These are phyloP conservation scores for Merluccius polli DNA, from an alignment of 2,797 vertebrate genomes.

Conservation along the genomic window DNA sequence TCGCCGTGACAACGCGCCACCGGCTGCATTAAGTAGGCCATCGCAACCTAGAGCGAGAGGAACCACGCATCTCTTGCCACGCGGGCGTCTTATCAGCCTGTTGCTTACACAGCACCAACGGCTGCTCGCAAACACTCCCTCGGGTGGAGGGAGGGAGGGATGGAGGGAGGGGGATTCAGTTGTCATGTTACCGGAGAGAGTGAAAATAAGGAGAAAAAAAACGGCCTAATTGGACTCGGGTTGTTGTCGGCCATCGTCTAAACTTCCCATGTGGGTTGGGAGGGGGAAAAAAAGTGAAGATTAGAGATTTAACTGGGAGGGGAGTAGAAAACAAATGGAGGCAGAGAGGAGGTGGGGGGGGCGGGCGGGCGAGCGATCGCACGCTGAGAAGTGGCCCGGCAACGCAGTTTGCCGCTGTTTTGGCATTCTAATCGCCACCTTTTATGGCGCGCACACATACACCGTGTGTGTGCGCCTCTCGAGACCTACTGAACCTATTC, in stretches of 20 bases:
- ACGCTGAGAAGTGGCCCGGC: too few relatives aligned
- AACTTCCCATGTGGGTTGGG: constrained; percentile 43
- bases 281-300: background rate
- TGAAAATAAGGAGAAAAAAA: constrained; percentile 53
- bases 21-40: constrained; percentile 72
- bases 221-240: constrained; percentile 67
- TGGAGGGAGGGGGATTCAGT: constrained; percentile 19
- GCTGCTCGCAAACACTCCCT: constrained; percentile 64
- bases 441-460: too few relatives aligned
- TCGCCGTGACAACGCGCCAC: constrained; percentile 53
- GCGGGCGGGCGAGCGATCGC: too few relatives aligned
- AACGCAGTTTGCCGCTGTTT: too few relatives aligned
- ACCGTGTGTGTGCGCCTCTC: too few relatives aligned
- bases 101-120: constrained; percentile 72
- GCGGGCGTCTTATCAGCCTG: constrained; percentile 70
- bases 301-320: too few relatives aligned
- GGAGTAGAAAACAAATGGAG: too few relatives aligned
- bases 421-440: too few relatives aligned
- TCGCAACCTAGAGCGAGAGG: constrained; percentile 62
- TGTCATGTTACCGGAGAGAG: constrained; percentile 60
- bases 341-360: too few relatives aligned
- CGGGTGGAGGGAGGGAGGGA: background rate
- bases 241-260: constrained; percentile 34
- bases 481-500: too few relatives aligned
- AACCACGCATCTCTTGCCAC: constrained; percentile 73